Evolutionary conservation across 2,113 vertebrate species (phyloP).

Genomic region (Anarhynchus alexandrinus): DNA sequence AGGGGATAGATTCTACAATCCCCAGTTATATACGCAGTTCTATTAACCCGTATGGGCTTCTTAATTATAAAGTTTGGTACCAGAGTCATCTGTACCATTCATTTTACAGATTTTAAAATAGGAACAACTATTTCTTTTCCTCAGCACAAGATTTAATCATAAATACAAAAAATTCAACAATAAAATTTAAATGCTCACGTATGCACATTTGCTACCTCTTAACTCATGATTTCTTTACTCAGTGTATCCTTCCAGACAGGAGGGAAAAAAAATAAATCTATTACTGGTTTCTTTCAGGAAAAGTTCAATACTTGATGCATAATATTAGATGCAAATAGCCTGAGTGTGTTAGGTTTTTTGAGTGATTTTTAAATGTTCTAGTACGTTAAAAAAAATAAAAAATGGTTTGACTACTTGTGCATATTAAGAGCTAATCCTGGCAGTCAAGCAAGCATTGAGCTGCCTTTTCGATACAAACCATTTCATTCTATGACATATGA

Average conservation of each 20-base stretch:
- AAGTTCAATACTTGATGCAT: not conserved
- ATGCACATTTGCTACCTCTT: not conserved
- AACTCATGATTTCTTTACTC: not conserved
- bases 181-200: not conserved
- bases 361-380: not conserved
- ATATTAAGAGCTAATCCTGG: not conserved
- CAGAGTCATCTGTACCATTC: not conserved
- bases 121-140: not conserved
- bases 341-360: rapidly evolving
- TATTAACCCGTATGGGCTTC: not conserved
- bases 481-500: not conserved
- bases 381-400: not conserved
- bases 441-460: not conserved
- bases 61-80: not conserved
- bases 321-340: not conserved
- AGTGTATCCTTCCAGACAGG: not conserved
- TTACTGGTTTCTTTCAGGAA: not conserved
- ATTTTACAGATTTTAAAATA: not conserved
- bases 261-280: not conserved
- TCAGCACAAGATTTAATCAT: not conserved
- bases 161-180: not conserved
- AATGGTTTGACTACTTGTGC: not conserved
- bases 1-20: not conserved
- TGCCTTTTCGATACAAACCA: not conserved
- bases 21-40: not conserved